Conservation (phyloP, 2,888 invertebrate species). For the Pterostichus niger region DNA sequence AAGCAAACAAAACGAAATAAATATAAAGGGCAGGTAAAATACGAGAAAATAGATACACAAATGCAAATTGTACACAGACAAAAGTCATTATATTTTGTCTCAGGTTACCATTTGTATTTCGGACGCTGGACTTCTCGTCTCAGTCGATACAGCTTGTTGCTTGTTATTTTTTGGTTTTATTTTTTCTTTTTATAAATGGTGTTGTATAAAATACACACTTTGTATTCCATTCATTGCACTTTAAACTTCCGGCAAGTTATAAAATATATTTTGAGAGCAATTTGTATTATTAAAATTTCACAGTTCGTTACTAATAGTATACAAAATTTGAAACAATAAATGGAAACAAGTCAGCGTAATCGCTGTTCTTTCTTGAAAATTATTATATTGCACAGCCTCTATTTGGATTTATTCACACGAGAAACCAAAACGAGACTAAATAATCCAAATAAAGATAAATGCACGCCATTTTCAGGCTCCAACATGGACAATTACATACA, state of each 20-base stretch:
- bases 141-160: constrained; percentile 67
- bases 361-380: constrained; percentile 9
- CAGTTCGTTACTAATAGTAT: constrained; percentile 19
- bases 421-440: constrained; percentile 52
- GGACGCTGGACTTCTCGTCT: constrained; percentile 64
- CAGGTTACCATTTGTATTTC: constrained; percentile 68
- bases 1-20: constrained; percentile 47
- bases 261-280: constrained; percentile 66
- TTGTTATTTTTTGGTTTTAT: constrained; percentile 56
- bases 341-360: constrained; percentile 34
- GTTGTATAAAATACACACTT: constrained; percentile 65
- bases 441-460: constrained; percentile 25
- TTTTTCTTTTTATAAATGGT: constrained; percentile 54
- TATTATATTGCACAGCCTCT: constrained; percentile 65
- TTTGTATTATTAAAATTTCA: constrained; percentile 49
- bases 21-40: constrained; percentile 25
- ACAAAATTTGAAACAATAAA: constrained; percentile 55
- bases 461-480: constrained; percentile 37
- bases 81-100: constrained; percentile 69
- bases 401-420: constrained; percentile 56
- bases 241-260: constrained; percentile 59
- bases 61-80: constrained; percentile 68
- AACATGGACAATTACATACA: constrained; percentile 57
- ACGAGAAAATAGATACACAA: constrained; percentile 52
- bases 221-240: constrained; percentile 65